These are phyloP conservation scores for Valencia hispanica DNA, from an alignment of 2,797 vertebrate genomes.

Conservation along the genomic window DNA sequence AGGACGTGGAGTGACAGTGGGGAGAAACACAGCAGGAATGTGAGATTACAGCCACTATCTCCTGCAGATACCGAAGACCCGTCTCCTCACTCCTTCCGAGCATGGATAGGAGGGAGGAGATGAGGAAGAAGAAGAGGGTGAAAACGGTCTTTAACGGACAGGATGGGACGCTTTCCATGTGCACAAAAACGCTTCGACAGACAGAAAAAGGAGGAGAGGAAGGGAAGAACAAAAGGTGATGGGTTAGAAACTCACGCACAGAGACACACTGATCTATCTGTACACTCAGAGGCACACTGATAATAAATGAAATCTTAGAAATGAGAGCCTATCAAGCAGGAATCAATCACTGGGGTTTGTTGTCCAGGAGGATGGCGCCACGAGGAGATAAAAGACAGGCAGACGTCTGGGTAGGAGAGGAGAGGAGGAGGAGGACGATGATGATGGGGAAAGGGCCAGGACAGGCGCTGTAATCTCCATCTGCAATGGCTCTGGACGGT, in stretches of 20 bases:
- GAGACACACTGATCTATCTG: slow-evolving; percentile 36
- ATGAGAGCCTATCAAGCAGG: slow-evolving; percentile 90
- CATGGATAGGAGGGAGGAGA: slow-evolving; percentile 63
- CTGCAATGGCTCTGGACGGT: not conserved
- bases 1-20: slow-evolving; percentile 67
- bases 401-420: slow-evolving; percentile 75
- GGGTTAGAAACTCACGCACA: slow-evolving; percentile 31
- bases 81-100: slow-evolving; percentile 77
- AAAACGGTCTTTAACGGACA: slow-evolving; percentile 38
- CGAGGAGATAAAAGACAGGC: slow-evolving; percentile 90
- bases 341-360: slow-evolving; percentile 97
- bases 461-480: too few relatives aligned
- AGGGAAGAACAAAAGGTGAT: slow-evolving; percentile 67
- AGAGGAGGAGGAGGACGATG: slow-evolving; percentile 23
- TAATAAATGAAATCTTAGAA: slow-evolving; percentile 97
- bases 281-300: slow-evolving; percentile 88
- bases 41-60: slow-evolving; percentile 78
- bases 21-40: slow-evolving; percentile 77
- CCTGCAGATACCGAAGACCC: slow-evolving; percentile 76
- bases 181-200: slow-evolving; percentile 51
- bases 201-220: slow-evolving; percentile 50
- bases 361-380: slow-evolving; percentile 98
- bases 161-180: slow-evolving; percentile 52
- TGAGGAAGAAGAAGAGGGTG: slow-evolving; percentile 33
- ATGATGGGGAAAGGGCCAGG: too few relatives aligned